Conservation (phyloP, 2,888 invertebrate genomes). For the Melolontha melolontha region DNA sequence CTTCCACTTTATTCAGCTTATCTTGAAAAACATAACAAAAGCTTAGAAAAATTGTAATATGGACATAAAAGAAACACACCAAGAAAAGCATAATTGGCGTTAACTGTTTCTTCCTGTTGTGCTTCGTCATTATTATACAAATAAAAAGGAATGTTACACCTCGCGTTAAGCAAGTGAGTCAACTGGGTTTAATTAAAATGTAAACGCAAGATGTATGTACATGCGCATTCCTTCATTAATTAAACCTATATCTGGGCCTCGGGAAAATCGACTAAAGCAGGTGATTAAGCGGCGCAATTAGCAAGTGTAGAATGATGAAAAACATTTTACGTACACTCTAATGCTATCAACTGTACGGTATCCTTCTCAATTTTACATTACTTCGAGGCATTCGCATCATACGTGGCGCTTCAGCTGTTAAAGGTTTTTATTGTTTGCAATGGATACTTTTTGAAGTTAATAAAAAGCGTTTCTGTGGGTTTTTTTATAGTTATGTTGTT, state of each 20-base stretch:
- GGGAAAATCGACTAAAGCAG: slow-evolving; percentile 8
- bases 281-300: slow-evolving; percentile 21
- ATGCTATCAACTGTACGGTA: too few species aligned
- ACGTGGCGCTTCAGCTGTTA: background rate
- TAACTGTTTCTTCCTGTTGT: slow-evolving; percentile 21
- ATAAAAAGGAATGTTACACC: slow-evolving; percentile 15
- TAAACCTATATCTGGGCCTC: slow-evolving; percentile 12
- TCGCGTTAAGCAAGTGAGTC: slow-evolving; percentile 13
- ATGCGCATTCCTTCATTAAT: slow-evolving; percentile 25
- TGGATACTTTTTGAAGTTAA: too few species aligned
- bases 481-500: too few species aligned
- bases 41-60: background rate
- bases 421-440: too few species aligned
- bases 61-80: slow-evolving; percentile 3
- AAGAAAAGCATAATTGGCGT: slow-evolving; percentile 24
- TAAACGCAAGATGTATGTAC: slow-evolving; percentile 18
- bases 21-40: background rate
- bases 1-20: background rate
- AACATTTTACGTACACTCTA: background rate
- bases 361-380: too few species aligned
- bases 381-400: background rate
- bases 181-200: slow-evolving; percentile 28
- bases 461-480: too few species aligned
- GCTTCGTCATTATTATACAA: slow-evolving; percentile 18
- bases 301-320: slow-evolving; percentile 21